phyloP scores from a whole-genome alignment of 2,888 invertebrate genomes.

The Seladonia tumulorum region DNA sequence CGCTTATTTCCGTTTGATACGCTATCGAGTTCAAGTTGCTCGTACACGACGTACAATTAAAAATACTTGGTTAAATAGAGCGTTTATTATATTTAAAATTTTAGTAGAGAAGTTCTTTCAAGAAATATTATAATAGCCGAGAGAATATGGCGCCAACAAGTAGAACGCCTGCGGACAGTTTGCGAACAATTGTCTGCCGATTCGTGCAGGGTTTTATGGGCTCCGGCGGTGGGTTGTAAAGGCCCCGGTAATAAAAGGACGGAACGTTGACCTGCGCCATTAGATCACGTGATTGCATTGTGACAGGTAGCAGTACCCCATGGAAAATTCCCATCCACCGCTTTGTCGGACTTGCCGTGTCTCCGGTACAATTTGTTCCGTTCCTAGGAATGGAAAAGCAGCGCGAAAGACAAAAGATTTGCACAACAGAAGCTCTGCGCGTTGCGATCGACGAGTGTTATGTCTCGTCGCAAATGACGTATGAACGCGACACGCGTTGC shows the following conservation, averaged over 20 bases:
- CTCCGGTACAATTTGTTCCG: neutral
- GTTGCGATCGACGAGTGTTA: neutral
- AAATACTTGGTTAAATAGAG: too few relatives aligned
- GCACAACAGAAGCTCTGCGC: neutral
- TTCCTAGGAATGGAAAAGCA: neutral
- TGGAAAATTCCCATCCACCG: neutral
- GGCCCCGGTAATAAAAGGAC: neutral
- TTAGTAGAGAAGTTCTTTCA: too few relatives aligned
- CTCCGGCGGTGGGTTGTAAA: neutral
- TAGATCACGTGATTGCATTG: neutral
- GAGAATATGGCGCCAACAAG: too few relatives aligned
- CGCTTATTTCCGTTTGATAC: conserved; percentile 2
- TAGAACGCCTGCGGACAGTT: neutral
- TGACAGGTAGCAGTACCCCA: neutral
- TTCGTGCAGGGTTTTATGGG: neutral
- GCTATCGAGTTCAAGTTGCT: neutral
- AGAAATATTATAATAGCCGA: too few relatives aligned
- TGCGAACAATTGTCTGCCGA: neutral
- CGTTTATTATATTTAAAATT: too few relatives aligned
- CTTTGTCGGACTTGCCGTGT: too few relatives aligned
- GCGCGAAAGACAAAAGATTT: neutral
- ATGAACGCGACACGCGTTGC: conserved; percentile 1
- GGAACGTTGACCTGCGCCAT: neutral
- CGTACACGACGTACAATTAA: neutral
- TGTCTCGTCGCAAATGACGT: conserved; percentile 17